Evolutionary conservation across 2,113 vertebrate genomes (phyloP), one percentile per base, ranked within the genome.

Genomic region (Orientallactaga bullata): DNA sequence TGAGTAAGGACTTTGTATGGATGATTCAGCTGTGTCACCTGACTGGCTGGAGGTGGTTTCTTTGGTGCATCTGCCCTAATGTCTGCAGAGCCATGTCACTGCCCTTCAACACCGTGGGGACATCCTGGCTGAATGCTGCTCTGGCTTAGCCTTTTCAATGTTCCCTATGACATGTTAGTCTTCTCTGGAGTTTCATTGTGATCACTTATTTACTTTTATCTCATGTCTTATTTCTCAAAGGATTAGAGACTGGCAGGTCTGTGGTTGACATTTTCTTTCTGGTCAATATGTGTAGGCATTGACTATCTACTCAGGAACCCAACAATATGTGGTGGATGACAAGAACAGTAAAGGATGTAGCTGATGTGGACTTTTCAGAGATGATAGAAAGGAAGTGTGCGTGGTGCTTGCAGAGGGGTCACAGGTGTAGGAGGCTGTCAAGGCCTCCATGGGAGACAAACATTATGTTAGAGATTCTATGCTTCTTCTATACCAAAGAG

Each of bases 241-340:
- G 4, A 78, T 87, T 91, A 69, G 63, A 91, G 94, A 88, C 60
- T 42, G 9, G 42, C 24, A 35, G 51, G 18, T 30, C 63, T 81
- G 15, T n/a, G 7, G 20, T 35, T 86, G 86, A 7, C 35, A 66
- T 93, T 93, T 89, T 85, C 55, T 72, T 47, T 88, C n/a, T 30
- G 17, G 9, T 9, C 20, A 21, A 4, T 2, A 20, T 7, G 42
- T 83, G 35, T 66, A 76, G 51, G 37, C 58, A 39, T 23, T 94
- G 37, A 63, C 85, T 73, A n/a, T 23, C 12, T 51, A 85, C 3
- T 26, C 32, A 17, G 15, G 76, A 73, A 37, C 77, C 37, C 42
- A 68, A 37, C 10, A 39, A 20, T 35, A 9, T 86, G 39, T 39
- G 42, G 32, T 28, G 20, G 42, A 63, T 17, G 17, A 16, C 7